Percentiles rank a stretch among this genome's conserved stretches.
Evolutionary conservation across 2,888 invertebrate genomes (phyloP).

Genomic region (Sarcophaga carnaria): DNA sequence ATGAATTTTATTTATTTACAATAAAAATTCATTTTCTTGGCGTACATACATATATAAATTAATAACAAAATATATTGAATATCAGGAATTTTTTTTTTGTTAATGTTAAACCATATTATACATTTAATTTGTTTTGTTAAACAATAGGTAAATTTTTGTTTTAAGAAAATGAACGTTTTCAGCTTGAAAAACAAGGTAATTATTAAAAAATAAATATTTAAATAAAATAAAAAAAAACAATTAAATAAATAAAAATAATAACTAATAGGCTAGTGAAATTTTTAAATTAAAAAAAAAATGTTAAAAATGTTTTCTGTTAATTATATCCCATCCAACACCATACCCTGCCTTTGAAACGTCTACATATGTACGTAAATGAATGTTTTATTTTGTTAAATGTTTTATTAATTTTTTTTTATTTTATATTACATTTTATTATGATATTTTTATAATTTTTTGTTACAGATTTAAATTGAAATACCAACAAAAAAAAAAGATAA

Average conservation of each 20-base stretch:
- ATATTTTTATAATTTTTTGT: constrained; percentile 32
- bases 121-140: constrained; percentile 54
- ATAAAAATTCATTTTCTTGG: constrained; percentile 27
- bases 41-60: constrained; percentile 28
- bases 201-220: constrained; percentile 19
- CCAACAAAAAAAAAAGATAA: too few species aligned
- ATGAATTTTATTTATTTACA: background rate
- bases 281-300: constrained; percentile 25
- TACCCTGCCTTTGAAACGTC: background rate
- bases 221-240: constrained; percentile 1
- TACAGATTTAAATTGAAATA: background rate
- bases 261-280: constrained; percentile 64
- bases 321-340: background rate
- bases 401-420: constrained; percentile 40
- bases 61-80: constrained; percentile 20
- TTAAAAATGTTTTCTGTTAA: constrained; percentile 6
- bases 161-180: constrained; percentile 68
- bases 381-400: constrained; percentile 51
- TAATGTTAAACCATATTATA: constrained; percentile 51
- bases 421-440: constrained; percentile 19
- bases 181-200: constrained; percentile 63
- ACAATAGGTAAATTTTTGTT: constrained; percentile 54
- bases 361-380: background rate
- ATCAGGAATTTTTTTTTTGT: constrained; percentile 67
- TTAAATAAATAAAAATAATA: constrained; percentile 27